Conservation (phyloP, 2,797 vertebrate genomes). For the Esox masquinongy region DNA sequence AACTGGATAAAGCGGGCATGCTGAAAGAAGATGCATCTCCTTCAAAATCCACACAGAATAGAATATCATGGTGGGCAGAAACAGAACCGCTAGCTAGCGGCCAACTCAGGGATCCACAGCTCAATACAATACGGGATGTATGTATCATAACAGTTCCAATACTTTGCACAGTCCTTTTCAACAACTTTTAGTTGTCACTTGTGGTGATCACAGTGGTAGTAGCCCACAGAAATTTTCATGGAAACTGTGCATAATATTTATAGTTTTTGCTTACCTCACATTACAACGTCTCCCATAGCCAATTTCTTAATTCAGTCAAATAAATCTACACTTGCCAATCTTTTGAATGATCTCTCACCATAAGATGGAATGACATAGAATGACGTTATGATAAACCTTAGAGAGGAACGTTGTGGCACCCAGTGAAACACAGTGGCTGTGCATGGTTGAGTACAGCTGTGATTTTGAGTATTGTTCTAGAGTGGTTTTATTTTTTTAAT, state of each 20-base stretch:
- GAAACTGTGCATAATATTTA: background rate
- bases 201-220: constrained; percentile 11
- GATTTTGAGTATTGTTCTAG: constrained; percentile 32
- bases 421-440: constrained; percentile 29
- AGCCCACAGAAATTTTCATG: constrained; percentile 3
- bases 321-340: constrained; percentile 38
- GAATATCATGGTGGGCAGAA: constrained; percentile 40
- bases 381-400: constrained; percentile 33
- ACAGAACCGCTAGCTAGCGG: constrained; percentile 48
- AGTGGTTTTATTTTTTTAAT: constrained; percentile 30
- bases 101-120: constrained; percentile 57
- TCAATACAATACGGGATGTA: constrained; percentile 50
- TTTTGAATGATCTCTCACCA: constrained; percentile 36
- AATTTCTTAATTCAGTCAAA: background rate
- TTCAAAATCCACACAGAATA: constrained; percentile 48
- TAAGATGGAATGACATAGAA: constrained; percentile 38
- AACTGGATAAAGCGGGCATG: constrained; percentile 54
- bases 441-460: constrained; percentile 23
- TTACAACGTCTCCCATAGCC: background rate
- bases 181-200: constrained; percentile 27
- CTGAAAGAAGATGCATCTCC: constrained; percentile 58
- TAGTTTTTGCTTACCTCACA: constrained; percentile 7
- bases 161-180: constrained; percentile 23
- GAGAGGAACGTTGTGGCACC: constrained; percentile 39
- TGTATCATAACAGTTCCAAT: constrained; percentile 28